Conservation (phyloP, 2,797 vertebrate species). For the Acipenser ruthenus region DNA sequence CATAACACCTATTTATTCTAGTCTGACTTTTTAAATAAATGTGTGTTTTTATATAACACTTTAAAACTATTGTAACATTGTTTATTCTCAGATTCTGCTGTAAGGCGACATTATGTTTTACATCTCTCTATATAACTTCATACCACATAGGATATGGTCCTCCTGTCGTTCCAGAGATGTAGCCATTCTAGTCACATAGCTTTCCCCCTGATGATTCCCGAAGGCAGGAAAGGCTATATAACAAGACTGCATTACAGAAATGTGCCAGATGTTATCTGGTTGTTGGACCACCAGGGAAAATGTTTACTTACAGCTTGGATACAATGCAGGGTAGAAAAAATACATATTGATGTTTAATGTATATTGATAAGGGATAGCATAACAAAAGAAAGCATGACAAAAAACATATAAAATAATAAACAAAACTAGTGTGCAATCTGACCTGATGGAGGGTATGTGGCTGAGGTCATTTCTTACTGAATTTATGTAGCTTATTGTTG, state of each 20-base stretch:
- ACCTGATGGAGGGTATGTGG: too few relatives aligned
- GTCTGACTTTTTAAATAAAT: too few relatives aligned
- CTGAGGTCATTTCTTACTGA: too few relatives aligned
- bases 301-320: conserved; percentile 50
- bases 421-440: too few relatives aligned
- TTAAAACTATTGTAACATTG: too few relatives aligned
- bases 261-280: conserved; percentile 49
- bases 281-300: conserved; percentile 33
- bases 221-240: conserved; percentile 42
- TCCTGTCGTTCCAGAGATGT: conserved; percentile 21
- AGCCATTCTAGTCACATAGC: conserved; percentile 38
- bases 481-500: too few relatives aligned
- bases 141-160: conserved; percentile 22
- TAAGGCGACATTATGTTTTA: conserved; percentile 35
- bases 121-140: conserved; percentile 42
- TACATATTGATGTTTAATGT: too few relatives aligned
- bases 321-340: conserved; percentile 17
- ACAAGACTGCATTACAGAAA: conserved; percentile 37
- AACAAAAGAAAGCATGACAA: too few relatives aligned
- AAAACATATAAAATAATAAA: too few relatives aligned
- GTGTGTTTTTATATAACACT: too few relatives aligned
- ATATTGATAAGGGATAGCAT: too few relatives aligned
- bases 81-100: conserved; percentile 1
- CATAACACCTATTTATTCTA: too few relatives aligned
- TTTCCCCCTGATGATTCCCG: conserved; percentile 30